Evolutionary conservation across 92 coral and sea anemone genomes (phyloP), one percentile per base, ranked within the genome.

Genomic region (Epizoanthus scotinus): DNA sequence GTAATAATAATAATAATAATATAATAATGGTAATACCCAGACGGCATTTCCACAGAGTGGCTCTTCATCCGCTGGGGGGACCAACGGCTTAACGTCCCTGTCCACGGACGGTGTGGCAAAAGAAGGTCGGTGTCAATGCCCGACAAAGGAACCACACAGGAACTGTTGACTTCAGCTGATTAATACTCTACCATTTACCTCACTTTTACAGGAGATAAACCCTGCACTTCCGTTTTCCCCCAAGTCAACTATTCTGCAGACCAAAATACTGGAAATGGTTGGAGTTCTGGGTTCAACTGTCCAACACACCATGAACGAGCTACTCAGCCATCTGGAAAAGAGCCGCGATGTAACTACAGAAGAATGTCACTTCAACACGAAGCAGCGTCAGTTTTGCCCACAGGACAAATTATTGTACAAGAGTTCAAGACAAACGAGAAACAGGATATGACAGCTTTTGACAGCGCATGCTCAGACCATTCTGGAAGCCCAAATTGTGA

Each of bases 351-450:
- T 3, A 15, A 19, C 27, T 21, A 65, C 28, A 81, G 93, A 53
- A 82, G 93, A 78, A 71, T 77, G 61, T 82, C 89, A 83, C 80
- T 89, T 3, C 58, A 57, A 22, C 73, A 64, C 28, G 84, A 57
- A 8, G 89, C 86, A 2, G 97, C 97, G 6, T 87, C 94, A 17
- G 94, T 90, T 40, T 84, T 92, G 73, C 97, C 97, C 5, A 83
- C 93, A 25, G 97, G 97, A 8, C 89, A 92, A 57, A 75, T 75
- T 24, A 54, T 75, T 2, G 81, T 75, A 38, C 81, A 68, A 59
- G 81, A 75, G 67, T 40, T 58, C 28, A 75, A 13, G 61, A 21
- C 20, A 19, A 52, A 75, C 7, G 68, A 59, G 22, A 59, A 29
- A 31, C 61, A 55, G 38, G 36, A 18, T 13, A 22, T 75, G 38